Percentiles rank a stretch among this genome's conserved stretches.
Conservation (phyloP, 2,797 vertebrate species). For the Eidolon dupreanum region DNA sequence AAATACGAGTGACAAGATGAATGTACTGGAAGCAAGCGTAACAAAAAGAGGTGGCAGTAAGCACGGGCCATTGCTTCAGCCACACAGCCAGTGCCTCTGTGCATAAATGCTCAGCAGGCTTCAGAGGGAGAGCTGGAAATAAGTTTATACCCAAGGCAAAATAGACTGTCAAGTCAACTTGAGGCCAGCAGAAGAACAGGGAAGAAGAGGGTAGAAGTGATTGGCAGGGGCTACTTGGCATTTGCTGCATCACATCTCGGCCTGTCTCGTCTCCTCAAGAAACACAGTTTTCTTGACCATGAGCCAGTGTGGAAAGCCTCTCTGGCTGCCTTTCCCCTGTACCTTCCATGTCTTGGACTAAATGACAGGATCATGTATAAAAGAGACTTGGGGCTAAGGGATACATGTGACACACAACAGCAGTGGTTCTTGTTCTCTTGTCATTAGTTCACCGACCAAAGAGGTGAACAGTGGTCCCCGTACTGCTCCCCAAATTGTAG, state of each 20-base stretch:
- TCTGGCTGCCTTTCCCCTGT: neutral
- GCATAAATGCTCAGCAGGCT: slow-evolving; percentile 41
- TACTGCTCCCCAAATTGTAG: slow-evolving; percentile 3
- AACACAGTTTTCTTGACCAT: neutral
- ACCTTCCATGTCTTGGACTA: neutral
- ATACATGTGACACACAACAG: neutral
- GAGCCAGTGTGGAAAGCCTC: neutral
- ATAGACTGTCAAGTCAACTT: slow-evolving; percentile 43
- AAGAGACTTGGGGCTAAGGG: neutral
- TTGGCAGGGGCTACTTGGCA: neutral
- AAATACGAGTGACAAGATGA: slow-evolving; percentile 61
- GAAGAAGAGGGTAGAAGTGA: neutral
- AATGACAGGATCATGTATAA: neutral
- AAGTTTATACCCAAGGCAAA: slow-evolving; percentile 55
- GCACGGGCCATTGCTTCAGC: neutral
- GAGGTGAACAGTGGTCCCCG: neutral
- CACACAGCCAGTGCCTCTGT: neutral
- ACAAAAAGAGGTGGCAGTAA: slow-evolving; percentile 21
- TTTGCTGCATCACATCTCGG: neutral
- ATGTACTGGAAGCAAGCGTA: slow-evolving; percentile 10
- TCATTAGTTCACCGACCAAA: slow-evolving; percentile 44
- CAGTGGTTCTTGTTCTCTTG: neutral
- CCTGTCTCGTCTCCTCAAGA: neutral
- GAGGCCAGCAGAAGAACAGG: neutral
- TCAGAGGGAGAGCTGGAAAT: slow-evolving; percentile 48